phyloP scores from a whole-genome alignment of 1,140 invertebrate species.

The Nasonia giraulti region DNA sequence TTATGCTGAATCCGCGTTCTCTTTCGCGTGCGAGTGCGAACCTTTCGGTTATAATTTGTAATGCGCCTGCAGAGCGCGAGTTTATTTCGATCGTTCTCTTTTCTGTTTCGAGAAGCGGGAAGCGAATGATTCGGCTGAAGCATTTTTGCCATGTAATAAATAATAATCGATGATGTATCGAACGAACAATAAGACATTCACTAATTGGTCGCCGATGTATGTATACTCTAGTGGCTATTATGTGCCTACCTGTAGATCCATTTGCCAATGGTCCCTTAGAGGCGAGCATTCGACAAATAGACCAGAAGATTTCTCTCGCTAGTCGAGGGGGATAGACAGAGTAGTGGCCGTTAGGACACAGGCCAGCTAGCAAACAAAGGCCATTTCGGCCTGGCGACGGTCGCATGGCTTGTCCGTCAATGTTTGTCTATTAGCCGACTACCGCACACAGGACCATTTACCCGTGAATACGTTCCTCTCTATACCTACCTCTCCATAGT shows the following conservation, averaged over 20 bases:
- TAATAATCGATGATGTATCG: too few species aligned
- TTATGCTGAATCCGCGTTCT: conserved; percentile 32
- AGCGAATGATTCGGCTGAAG: neutral
- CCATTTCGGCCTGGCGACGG: conserved; percentile 13
- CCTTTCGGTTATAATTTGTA: conserved; percentile 22
- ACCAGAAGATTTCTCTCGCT: conserved; percentile 27
- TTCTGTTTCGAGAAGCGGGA: neutral
- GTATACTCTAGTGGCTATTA: neutral
- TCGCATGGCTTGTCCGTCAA: conserved; percentile 42
- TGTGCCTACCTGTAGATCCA: conserved; percentile 32
- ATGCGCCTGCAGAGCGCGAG: neutral
- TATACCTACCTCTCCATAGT: neutral
- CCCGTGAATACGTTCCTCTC: conserved; percentile 3
- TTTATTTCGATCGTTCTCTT: neutral
- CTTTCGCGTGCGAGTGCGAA: neutral
- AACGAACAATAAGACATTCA: too few species aligned
- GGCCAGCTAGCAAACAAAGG: conserved; percentile 49
- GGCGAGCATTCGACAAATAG: conserved; percentile 42
- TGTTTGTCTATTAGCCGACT: conserved; percentile 54
- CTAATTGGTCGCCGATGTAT: neutral
- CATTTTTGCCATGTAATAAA: neutral
- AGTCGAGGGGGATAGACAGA: neutral
- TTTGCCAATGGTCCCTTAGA: neutral
- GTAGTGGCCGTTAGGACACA: neutral
- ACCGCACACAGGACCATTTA: conserved; percentile 27